These are phyloP conservation scores for Bombus waltoni DNA, from an alignment of 1,140 invertebrate species.

Conservation along the genomic window DNA sequence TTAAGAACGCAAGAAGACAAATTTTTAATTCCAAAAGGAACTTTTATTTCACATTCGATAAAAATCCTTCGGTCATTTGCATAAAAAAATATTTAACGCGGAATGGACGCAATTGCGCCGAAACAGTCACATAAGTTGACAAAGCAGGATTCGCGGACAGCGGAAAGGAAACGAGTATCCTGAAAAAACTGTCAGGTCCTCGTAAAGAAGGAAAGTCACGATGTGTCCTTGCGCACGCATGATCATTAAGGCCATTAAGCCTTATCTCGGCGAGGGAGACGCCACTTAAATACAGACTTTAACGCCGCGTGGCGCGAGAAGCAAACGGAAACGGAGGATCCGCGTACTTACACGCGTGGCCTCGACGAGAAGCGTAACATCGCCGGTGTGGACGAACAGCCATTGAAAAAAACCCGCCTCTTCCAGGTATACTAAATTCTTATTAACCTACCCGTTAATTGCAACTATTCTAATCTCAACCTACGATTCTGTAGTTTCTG, in stretches of 20 bases:
- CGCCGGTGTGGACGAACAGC: background rate
- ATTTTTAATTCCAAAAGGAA: background rate
- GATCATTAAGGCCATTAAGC: conserved; percentile 57
- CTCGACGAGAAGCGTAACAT: conserved; percentile 21
- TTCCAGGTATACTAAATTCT: conserved; percentile 10
- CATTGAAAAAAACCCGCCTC: background rate
- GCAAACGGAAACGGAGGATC: conserved; percentile 18
- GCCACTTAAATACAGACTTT: conserved; percentile 56
- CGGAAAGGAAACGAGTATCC: conserved; percentile 25
- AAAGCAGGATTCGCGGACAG: background rate
- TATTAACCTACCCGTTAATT: conserved; percentile 35
- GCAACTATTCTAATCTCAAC: background rate
- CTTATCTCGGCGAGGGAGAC: conserved; percentile 53
- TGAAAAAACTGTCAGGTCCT: conserved; percentile 5
- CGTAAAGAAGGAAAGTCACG: conserved; percentile 58
- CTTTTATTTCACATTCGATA: no score
- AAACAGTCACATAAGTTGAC: conserved; percentile 6
- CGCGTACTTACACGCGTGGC: background rate
- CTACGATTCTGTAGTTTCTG: no score
- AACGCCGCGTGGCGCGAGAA: conserved; percentile 48
- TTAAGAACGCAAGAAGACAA: background rate
- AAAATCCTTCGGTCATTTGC: background rate
- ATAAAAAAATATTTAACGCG: background rate
- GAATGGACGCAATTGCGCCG: background rate
- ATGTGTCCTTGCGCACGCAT: conserved; percentile 50